Conservation (phyloP, 2,888 invertebrate genomes). For the Lissonota sp. region DNA sequence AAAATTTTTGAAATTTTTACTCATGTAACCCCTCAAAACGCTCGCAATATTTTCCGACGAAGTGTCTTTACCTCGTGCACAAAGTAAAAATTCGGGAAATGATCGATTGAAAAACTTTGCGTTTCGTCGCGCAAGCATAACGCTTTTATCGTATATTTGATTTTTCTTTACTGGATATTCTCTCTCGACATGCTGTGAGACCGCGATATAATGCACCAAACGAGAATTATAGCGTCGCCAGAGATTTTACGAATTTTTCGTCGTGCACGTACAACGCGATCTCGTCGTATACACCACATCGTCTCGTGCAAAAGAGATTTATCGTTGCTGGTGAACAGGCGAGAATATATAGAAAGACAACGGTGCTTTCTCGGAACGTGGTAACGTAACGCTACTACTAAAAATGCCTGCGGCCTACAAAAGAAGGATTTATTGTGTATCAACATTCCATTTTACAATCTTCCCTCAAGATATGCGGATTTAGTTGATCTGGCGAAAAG, state of each 20-base stretch:
- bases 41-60: too few species aligned
- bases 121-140: too few species aligned
- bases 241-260: conserved; percentile 37
- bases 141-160: not conserved
- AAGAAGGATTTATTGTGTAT: conserved; percentile 25
- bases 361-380: conserved; percentile 45
- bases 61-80: too few species aligned
- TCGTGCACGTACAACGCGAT: conserved; percentile 23
- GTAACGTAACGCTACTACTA: not conserved
- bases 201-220: conserved; percentile 31
- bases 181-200: conserved; percentile 12
- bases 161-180: not conserved
- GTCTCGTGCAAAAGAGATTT: conserved; percentile 51
- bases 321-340: conserved; percentile 42
- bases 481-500: not conserved
- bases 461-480: not conserved
- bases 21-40: too few species aligned
- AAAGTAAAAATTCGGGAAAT: too few species aligned
- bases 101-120: too few species aligned
- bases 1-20: too few species aligned
- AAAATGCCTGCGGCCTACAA: conserved; percentile 37
- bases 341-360: conserved; percentile 40
- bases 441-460: conserved; percentile 30
- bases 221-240: conserved; percentile 15
- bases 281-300: conserved; percentile 28